Evolutionary conservation across 2,797 vertebrate species (phyloP).

Genomic region (Eulemur rubriventer): DNA sequence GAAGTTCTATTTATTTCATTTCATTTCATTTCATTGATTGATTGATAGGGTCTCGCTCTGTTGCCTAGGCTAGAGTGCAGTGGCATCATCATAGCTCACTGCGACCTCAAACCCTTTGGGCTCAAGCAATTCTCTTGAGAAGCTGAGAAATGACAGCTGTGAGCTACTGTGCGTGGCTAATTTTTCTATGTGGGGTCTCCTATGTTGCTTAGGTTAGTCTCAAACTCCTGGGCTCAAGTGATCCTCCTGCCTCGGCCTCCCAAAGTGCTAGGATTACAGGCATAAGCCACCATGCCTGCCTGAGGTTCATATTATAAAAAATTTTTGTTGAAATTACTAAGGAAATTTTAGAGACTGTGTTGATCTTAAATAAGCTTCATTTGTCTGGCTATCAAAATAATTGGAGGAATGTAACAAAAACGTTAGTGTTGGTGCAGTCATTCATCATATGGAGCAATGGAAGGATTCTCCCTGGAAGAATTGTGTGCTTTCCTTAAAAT

Average conservation of each 20-base stretch:
- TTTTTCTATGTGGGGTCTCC: too few relatives aligned
- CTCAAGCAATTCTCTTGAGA: too few relatives aligned
- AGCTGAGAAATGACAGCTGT: too few relatives aligned
- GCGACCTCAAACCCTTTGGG: too few relatives aligned
- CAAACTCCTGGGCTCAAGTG: too few relatives aligned
- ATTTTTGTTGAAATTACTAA: not conserved
- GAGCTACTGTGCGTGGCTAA: too few relatives aligned
- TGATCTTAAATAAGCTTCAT: not conserved
- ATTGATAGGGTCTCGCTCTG: not conserved
- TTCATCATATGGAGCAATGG: not conserved
- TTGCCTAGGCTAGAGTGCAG: not conserved
- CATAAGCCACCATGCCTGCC: too few relatives aligned
- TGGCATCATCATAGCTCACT: not conserved
- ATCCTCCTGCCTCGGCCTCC: too few relatives aligned
- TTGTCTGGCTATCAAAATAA: not conserved
- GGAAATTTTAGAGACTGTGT: not conserved
- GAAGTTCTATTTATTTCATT: not conserved
- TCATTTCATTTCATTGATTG: not conserved
- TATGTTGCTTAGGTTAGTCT: too few relatives aligned
- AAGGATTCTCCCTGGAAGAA: not conserved
- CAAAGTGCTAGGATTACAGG: too few relatives aligned
- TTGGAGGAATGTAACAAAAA: not conserved
- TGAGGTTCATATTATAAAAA: not conserved
- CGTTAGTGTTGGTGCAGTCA: not conserved
- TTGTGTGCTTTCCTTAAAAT: not conserved